A percentile compares a stretch with the other conserved stretches of the same genome.
Evolutionary conservation across 2,113 vertebrate species (phyloP).

Genomic region (Spilogale gracilis): DNA sequence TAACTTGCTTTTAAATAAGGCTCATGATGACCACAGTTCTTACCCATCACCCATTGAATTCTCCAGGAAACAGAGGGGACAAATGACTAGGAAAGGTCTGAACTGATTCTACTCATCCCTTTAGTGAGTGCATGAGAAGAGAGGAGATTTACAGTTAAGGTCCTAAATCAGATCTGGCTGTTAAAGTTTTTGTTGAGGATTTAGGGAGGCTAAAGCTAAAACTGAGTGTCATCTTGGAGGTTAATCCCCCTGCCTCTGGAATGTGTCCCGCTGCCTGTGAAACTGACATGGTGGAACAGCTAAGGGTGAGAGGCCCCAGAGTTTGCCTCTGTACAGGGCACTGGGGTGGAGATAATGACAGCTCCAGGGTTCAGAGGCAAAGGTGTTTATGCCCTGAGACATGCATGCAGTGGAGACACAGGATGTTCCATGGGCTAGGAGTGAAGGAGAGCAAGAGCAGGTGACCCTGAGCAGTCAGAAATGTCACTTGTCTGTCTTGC

Average conservation of each 20-base stretch:
- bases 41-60: conserved; percentile 38
- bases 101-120: conserved; percentile 57
- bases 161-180: conserved; percentile 81
- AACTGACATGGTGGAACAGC: conserved; percentile 81
- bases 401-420: background rate
- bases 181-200: conserved; percentile 86
- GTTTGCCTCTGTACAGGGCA: conserved; percentile 6
- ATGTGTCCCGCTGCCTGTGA: conserved; percentile 68
- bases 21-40: conserved; percentile 24
- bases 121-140: conserved; percentile 62
- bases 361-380: conserved; percentile 45
- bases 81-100: conserved; percentile 49
- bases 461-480: conserved; percentile 44
- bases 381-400: conserved; percentile 15
- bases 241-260: conserved; percentile 85
- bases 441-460: conserved; percentile 6
- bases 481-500: background rate
- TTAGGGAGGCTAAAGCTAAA: conserved; percentile 85
- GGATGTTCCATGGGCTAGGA: background rate
- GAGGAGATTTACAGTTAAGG: conserved; percentile 78
- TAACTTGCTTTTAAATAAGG: background rate
- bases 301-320: conserved; percentile 60
- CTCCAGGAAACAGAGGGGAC: conserved; percentile 41
- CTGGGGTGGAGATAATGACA: background rate
- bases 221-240: conserved; percentile 84